Evolutionary conservation across 2,888 invertebrate genomes (phyloP).

Genomic region (Lepidonotus clava): DNA sequence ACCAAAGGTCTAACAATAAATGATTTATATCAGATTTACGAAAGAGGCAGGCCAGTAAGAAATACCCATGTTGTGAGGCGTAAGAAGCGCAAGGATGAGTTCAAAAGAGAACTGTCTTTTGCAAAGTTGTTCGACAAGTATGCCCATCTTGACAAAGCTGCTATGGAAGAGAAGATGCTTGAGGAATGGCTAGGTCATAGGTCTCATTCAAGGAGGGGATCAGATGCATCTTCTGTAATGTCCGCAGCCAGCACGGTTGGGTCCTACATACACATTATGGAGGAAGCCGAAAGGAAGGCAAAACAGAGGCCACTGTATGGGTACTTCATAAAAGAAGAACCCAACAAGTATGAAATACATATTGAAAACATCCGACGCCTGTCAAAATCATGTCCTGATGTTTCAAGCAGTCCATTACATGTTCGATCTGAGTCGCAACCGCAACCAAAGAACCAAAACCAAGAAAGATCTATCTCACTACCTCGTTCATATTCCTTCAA

Average conservation of each 20-base stretch:
- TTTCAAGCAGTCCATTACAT: slow-evolving; percentile 66
- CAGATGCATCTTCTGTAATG: slow-evolving; percentile 58
- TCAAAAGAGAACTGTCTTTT: slow-evolving; percentile 63
- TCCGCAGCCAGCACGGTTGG: slow-evolving; percentile 44
- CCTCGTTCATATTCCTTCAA: slow-evolving; percentile 69
- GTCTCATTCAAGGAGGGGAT: slow-evolving; percentile 48
- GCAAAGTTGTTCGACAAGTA: slow-evolving; percentile 62
- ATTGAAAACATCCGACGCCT: slow-evolving; percentile 66
- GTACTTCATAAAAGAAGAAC: slow-evolving; percentile 69
- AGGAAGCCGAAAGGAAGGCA: slow-evolving; percentile 63
- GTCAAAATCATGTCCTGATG: slow-evolving; percentile 62
- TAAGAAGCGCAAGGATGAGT: slow-evolving; percentile 44
- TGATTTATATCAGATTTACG: slow-evolving; percentile 84
- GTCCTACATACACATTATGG: slow-evolving; percentile 65
- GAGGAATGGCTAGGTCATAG: slow-evolving; percentile 51
- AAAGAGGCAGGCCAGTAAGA: slow-evolving; percentile 55
- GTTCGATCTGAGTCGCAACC: slow-evolving; percentile 74
- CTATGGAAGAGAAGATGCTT: slow-evolving; percentile 42
- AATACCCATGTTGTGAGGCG: slow-evolving; percentile 54
- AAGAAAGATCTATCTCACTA: not conserved
- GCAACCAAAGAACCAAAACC: slow-evolving; percentile 51
- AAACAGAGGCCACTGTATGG: slow-evolving; percentile 70
- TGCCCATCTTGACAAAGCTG: slow-evolving; percentile 62
- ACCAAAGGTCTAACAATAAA: slow-evolving; percentile 93
- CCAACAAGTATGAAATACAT: slow-evolving; percentile 71